Conservation (phyloP, 2,113 vertebrate species). For the Felis chaus region DNA sequence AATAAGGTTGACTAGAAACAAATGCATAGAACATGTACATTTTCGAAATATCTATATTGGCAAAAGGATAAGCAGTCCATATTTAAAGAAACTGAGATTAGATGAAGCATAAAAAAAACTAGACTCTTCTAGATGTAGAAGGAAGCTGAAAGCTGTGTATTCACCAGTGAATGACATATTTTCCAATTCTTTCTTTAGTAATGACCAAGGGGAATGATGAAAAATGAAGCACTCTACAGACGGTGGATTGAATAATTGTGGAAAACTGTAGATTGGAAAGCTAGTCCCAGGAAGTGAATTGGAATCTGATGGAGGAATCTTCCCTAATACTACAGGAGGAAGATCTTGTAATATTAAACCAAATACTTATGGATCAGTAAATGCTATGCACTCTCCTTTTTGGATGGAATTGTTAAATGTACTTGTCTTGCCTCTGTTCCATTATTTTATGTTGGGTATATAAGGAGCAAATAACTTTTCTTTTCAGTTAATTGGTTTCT, state of each 20-base stretch:
- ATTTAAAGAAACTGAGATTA: background rate
- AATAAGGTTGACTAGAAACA: background rate
- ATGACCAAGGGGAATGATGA: background rate
- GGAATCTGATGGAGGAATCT: background rate
- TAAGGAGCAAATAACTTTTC: background rate
- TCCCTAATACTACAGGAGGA: background rate
- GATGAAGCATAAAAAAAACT: background rate
- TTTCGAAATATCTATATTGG: background rate
- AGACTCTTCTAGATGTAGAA: background rate
- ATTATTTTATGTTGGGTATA: background rate
- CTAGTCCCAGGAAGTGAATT: background rate
- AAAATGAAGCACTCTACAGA: background rate
- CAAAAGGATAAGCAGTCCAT: background rate
- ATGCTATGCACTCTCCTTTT: background rate
- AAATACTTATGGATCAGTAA: background rate
- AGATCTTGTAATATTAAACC: background rate
- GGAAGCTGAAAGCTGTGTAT: background rate
- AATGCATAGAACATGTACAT: background rate
- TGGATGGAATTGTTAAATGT: background rate
- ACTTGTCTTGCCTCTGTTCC: background rate
- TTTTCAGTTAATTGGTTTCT: background rate
- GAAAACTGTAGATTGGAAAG: background rate
- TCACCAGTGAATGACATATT: background rate
- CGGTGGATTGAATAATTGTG: background rate
- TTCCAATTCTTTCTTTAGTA: slow-evolving; percentile 8